Base-by-base conservation (phyloP, 2,888 invertebrate genomes). In the Sycophila texana region DNA sequence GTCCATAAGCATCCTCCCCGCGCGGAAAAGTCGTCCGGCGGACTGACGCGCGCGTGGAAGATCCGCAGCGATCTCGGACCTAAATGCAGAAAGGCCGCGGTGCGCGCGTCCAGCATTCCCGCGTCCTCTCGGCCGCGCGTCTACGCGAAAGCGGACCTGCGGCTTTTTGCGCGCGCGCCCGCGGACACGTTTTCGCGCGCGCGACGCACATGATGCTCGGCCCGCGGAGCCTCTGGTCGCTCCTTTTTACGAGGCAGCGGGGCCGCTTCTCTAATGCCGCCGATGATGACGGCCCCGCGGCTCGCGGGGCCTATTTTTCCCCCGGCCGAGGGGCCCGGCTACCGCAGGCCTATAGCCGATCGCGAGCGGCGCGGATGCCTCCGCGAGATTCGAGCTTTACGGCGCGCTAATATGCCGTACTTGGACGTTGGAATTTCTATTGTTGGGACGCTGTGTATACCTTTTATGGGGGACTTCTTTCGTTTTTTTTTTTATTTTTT, bases 81-180 rank as follows among this genome's bases (percentile, higher is more conserved):
- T 39, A 39, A 39, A 39, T 20, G 49, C 49, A 26, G 14, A 65
- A 16, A 18, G 14, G 18, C 16, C 4, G 16, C 53, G 30, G 53
- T 53, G 53, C 53, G 39, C 39, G n/a, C 12, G 71, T 39, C 39
- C 39, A 39, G 5, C 39, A 39, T 39, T 39, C 39, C 39, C 39
- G 39, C 39, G 39, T 39, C 26, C 26, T 26, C 26, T 26, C 26
- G 26, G 26, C 26, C 26, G 26, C 26, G 26, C 39, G 39, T 39
- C 39, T 39, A 72, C n/a, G 13, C 18, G 20, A 55, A 65, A 73
- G 63, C 55, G 47, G 73, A 55, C 39, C 16, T 39, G 53, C 55
- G 55, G 65, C 73, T 73, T 73, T 73, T 61, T 71, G 63, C 63
- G 30, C 39, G 22, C 26, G 16, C n/a, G 65, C 65, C n/a, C 16